Percentiles rank a stretch among this genome's conserved stretches.
Conservation (phyloP, 2,888 invertebrate genomes). For the Drosophila crucigera region DNA sequence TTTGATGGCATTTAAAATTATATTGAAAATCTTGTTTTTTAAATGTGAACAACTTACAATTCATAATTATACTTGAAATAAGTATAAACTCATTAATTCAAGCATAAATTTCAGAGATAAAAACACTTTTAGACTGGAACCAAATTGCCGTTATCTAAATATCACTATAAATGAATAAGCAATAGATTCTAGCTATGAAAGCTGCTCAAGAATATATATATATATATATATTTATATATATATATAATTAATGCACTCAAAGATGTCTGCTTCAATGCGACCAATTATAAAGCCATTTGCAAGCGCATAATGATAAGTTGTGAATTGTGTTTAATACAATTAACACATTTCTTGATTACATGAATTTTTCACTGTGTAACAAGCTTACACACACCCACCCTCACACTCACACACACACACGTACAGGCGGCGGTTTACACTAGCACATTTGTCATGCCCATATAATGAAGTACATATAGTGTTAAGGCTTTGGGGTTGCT, state of each 20-base stretch:
- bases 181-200: background rate
- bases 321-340: background rate
- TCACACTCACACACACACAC: constrained; percentile 13
- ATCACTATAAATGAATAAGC: too few species aligned
- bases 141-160: too few species aligned
- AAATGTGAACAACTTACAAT: background rate
- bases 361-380: constrained; percentile 3
- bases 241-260: background rate
- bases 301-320: background rate
- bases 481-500: constrained; percentile 56
- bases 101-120: background rate
- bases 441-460: constrained; percentile 65
- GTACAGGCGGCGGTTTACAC: constrained; percentile 39
- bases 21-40: too few species aligned
- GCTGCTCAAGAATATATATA: background rate
- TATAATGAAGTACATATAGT: constrained; percentile 67
- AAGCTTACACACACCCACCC: constrained; percentile 1
- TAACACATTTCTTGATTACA: background rate
- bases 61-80: background rate
- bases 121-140: too few species aligned
- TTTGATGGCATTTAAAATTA: too few species aligned
- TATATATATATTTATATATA: background rate
- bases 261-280: background rate
- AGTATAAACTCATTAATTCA: background rate
- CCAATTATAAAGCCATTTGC: background rate